These are phyloP conservation scores for Enteromius viviparus DNA, from an alignment of 2,797 vertebrate genomes.

Conservation along the genomic window DNA sequence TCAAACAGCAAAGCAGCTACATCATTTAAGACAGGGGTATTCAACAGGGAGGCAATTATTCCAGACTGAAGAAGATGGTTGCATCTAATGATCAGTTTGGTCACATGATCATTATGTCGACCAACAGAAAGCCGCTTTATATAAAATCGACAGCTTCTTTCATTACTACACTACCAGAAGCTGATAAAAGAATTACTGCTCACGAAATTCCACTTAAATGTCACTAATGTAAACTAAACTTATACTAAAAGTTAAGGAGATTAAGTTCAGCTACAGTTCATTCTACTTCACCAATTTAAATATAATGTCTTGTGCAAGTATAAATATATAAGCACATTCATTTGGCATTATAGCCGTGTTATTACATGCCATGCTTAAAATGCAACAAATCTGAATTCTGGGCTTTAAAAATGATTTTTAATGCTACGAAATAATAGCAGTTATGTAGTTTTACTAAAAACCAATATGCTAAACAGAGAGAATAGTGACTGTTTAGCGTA, in stretches of 20 bases:
- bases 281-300: background rate
- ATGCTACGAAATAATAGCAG: background rate
- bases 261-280: background rate
- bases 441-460: background rate
- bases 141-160: background rate
- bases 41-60: background rate
- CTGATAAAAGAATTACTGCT: background rate
- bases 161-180: background rate
- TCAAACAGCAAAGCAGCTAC: background rate
- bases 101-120: background rate
- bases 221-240: background rate
- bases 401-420: background rate
- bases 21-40: background rate
- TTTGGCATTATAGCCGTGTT: background rate
- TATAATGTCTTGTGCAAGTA: background rate
- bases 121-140: background rate
- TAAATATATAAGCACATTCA: background rate
- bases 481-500: conserved; percentile 27
- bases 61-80: background rate
- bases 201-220: background rate
- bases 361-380: background rate
- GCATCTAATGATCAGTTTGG: background rate
- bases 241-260: background rate
- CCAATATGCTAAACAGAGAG: background rate
- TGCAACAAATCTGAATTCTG: background rate